phyloP scores from a whole-genome alignment of 2,888 invertebrate genomes.

The Copidosoma aretas region DNA sequence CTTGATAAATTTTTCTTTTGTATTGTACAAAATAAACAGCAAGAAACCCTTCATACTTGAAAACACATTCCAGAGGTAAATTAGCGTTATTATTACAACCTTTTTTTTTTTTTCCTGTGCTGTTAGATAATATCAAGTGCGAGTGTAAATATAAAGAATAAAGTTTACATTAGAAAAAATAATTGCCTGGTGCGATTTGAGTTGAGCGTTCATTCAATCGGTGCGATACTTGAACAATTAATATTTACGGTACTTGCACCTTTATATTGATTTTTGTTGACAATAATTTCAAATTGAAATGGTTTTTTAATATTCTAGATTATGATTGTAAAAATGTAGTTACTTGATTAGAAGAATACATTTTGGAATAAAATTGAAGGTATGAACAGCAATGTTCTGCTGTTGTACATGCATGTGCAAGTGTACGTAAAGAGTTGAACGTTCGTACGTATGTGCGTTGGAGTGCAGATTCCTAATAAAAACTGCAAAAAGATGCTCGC shows the following conservation, averaged over 20 bases:
- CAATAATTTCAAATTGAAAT: too few species aligned
- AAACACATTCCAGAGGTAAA: conserved; percentile 32
- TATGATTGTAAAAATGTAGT: too few species aligned
- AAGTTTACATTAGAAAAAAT: not conserved
- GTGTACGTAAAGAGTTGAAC: not conserved
- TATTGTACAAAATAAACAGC: conserved; percentile 25
- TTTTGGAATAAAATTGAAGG: too few species aligned
- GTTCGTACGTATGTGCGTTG: not conserved
- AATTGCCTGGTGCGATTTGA: not conserved
- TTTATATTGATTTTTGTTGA: too few species aligned
- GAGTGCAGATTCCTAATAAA: conserved; percentile 25
- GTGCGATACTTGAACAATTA: too few species aligned
- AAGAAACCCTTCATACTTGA: conserved; percentile 33
- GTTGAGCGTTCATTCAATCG: not conserved
- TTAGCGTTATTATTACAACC: not conserved
- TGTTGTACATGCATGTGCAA: too few species aligned
- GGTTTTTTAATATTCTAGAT: too few species aligned
- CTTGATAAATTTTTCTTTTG: too few species aligned
- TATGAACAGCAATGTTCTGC: too few species aligned
- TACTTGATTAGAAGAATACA: too few species aligned
- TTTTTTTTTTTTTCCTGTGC: not conserved
- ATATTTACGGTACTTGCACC: too few species aligned
- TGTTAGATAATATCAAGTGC: conserved; percentile 12
- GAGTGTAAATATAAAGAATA: conserved; percentile 12
- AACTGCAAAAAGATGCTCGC: conserved; percentile 10